Evolutionary conservation across 2,113 vertebrate genomes (phyloP).

Genomic region (Anoura caudifer): DNA sequence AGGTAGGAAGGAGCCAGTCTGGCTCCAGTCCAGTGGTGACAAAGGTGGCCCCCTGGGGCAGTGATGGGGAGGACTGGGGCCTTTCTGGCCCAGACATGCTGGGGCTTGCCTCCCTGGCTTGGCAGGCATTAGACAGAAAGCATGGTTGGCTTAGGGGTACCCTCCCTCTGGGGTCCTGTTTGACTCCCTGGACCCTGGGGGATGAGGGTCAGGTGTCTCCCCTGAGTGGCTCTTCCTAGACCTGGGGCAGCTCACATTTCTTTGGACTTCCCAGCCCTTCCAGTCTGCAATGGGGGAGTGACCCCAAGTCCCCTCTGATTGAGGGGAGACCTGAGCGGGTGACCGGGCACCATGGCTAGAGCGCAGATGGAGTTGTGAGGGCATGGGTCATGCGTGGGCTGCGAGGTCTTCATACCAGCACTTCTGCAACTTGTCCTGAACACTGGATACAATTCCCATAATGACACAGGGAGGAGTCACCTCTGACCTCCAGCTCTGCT

Average conservation of each 20-base stretch:
- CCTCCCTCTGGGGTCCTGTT: neutral
- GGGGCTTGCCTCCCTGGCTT: neutral
- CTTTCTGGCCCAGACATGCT: neutral
- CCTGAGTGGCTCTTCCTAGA: no score
- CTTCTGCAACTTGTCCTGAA: accelerated
- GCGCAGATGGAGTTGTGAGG: neutral
- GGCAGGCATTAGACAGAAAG: no score
- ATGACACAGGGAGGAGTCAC: neutral
- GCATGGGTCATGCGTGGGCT: neutral
- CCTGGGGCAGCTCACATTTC: neutral
- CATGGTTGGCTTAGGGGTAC: no score
- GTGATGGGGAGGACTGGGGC: accelerated
- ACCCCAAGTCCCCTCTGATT: neutral
- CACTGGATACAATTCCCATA: accelerated
- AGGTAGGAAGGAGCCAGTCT: no score
- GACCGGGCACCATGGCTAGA: no score
- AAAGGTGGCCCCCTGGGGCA: neutral
- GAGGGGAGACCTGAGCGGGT: neutral
- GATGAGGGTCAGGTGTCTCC: neutral
- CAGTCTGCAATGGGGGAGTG: no score
- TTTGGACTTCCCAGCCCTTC: neutral
- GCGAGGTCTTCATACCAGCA: neutral
- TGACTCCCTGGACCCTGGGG: neutral
- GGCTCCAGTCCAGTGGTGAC: neutral
- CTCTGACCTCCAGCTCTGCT: neutral